Evolutionary conservation across 2,797 vertebrate genomes (phyloP).

Genomic region (Schizothorax lantsangensis): DNA sequence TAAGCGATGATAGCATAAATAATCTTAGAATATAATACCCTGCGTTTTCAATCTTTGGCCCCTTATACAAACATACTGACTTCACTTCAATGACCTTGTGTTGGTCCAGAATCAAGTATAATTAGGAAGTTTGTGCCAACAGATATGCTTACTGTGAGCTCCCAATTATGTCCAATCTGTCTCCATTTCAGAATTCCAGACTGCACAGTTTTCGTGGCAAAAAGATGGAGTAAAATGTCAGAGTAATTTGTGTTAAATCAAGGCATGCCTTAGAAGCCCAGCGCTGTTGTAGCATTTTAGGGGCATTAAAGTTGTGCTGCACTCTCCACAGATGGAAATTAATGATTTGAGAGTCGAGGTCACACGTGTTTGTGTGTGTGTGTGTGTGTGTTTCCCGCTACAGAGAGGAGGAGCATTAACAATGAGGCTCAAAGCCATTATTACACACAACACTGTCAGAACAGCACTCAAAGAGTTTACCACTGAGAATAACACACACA

Average conservation of each 20-base stretch:
- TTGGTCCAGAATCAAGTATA: conserved; percentile 50
- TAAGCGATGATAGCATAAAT: conserved; percentile 50
- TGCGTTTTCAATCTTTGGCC: conserved; percentile 29
- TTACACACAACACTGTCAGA: conserved; percentile 19
- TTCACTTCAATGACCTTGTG: conserved; percentile 49
- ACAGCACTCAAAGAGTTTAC: conserved; percentile 18
- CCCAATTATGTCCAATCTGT: conserved; percentile 53
- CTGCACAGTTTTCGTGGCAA: background rate
- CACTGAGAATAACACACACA: conserved; percentile 23
- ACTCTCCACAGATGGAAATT: background rate
- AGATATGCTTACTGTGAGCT: conserved; percentile 51
- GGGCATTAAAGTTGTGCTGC: conserved; percentile 25
- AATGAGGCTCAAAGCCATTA: conserved; percentile 25
- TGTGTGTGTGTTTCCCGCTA: background rate
- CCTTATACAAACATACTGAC: conserved; percentile 50
- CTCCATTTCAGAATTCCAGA: conserved; percentile 36
- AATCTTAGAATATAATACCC: conserved; percentile 54
- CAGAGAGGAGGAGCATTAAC: conserved; percentile 19
- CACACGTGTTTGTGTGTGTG: background rate
- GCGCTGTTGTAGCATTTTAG: conserved; percentile 17
- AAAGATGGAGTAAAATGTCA: conserved; percentile 37
- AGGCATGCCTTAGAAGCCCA: background rate
- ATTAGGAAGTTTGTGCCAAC: conserved; percentile 55
- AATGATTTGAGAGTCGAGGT: conserved; percentile 5
- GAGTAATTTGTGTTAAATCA: conserved; percentile 45